Conservation (phyloP, 2,797 vertebrate genomes). For the Gallirallus australis region DNA sequence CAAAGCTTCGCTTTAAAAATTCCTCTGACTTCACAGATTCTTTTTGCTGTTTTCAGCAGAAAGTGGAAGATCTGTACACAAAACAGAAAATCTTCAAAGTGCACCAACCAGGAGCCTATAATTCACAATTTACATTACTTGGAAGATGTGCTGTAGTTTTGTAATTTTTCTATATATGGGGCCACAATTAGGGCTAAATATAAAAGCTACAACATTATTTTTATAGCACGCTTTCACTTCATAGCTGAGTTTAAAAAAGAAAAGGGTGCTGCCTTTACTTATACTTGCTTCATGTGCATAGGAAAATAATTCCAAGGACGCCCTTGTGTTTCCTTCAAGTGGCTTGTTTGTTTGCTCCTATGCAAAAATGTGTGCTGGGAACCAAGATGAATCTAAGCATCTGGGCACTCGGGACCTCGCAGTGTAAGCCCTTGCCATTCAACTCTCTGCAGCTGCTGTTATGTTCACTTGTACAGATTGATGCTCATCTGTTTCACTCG, state of each 20-base stretch:
- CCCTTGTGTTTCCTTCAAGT: neutral
- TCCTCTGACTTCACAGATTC: neutral
- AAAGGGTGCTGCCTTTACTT: neutral
- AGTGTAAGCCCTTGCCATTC: neutral
- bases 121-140: constrained; percentile 39
- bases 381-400: neutral
- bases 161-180: neutral
- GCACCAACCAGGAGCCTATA: neutral
- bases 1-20: neutral
- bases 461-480: neutral
- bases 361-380: neutral
- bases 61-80: neutral
- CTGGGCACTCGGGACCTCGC: neutral
- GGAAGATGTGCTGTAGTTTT: constrained; percentile 21
- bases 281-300: neutral
- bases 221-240: neutral
- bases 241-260: neutral
- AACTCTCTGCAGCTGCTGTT: neutral
- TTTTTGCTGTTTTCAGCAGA: neutral
- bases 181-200: constrained; percentile 24
- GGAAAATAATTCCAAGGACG: neutral
- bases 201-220: neutral
- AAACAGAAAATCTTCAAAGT: constrained; percentile 23
- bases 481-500: neutral
- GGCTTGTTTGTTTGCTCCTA: neutral